A percentile compares a stretch with the other conserved stretches of the same genome.
These are phyloP conservation scores for Apodemus speciosus DNA, from an alignment of 2,113 vertebrate genomes.

Conservation along the genomic window DNA sequence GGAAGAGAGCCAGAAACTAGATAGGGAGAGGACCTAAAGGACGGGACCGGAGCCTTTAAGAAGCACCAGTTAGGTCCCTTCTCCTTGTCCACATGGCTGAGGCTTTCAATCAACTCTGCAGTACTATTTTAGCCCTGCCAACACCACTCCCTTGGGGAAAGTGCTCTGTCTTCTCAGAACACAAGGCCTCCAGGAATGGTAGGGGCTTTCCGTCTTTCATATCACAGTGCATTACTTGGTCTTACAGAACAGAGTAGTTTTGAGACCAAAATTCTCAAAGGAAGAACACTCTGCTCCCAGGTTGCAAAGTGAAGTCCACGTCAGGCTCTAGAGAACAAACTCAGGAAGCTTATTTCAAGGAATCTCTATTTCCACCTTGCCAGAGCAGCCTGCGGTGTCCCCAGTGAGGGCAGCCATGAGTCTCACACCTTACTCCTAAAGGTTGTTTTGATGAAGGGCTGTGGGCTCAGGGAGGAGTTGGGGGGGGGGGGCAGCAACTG, in stretches of 20 bases:
- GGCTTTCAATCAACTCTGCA: not conserved
- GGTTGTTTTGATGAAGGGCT: not conserved
- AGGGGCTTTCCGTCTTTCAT: not conserved
- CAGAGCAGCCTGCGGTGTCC: not conserved
- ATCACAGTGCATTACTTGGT: not conserved
- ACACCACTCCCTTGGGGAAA: not conserved
- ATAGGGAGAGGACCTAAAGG: not conserved
- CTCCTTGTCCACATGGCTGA: accelerated
- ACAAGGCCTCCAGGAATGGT: not conserved
- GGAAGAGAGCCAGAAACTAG: not conserved
- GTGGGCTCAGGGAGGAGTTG: not conserved
- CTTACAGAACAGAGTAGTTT: not conserved
- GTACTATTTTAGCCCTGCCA: not conserved
- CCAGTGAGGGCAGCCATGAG: not conserved
- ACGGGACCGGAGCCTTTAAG: not conserved
- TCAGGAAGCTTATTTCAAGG: not conserved
- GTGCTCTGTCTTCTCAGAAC: not conserved
- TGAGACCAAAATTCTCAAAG: not conserved
- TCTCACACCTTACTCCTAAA: not conserved
- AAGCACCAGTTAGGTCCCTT: not conserved
- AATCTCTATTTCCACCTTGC: not conserved
- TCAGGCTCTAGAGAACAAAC: not conserved
- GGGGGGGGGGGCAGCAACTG: too few relatives aligned
- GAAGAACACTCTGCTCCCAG: not conserved
- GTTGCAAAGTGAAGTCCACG: not conserved